Percentiles rank a stretch among this genome's conserved stretches.
Conservation (phyloP, 2,888 invertebrate species). For the Buathra laborator region DNA sequence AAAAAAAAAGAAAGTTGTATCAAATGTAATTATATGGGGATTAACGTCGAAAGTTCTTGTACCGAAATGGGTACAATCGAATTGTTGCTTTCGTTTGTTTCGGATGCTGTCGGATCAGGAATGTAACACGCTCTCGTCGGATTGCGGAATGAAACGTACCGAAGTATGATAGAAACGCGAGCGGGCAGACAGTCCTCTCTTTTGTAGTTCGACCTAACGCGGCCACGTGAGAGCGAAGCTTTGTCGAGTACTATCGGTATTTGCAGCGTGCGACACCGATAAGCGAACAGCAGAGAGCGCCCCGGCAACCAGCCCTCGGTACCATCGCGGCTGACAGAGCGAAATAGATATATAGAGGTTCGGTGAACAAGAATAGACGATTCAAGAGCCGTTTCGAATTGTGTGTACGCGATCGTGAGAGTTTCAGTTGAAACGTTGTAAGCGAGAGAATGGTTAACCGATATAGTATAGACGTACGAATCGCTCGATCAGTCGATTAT, state of each 20-base stretch:
- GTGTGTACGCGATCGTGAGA: slow-evolving; percentile 26
- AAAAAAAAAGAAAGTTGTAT: not conserved
- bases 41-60: slow-evolving; percentile 42
- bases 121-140: slow-evolving; percentile 28
- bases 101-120: slow-evolving; percentile 30
- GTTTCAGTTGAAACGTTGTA: not conserved
- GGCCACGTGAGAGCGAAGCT: slow-evolving; percentile 61
- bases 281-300: slow-evolving; percentile 32
- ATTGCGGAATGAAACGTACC: slow-evolving; percentile 56
- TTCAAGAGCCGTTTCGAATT: slow-evolving; percentile 50
- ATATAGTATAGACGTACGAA: not conserved
- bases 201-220: slow-evolving; percentile 44
- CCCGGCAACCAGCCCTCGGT: not conserved
- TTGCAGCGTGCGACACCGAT: slow-evolving; percentile 63
- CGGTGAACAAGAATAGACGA: slow-evolving; percentile 58
- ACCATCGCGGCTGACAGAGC: slow-evolving; percentile 16
- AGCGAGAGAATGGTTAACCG: not conserved
- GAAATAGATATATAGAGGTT: slow-evolving; percentile 49
- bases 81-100: slow-evolving; percentile 20
- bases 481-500: not conserved
- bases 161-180: slow-evolving; percentile 51
- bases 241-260: slow-evolving; percentile 64
- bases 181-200: slow-evolving; percentile 39
- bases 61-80: slow-evolving; percentile 1
- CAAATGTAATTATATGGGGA: slow-evolving; percentile 18